These are phyloP conservation scores for Steatornis caripensis DNA, from an alignment of 2,113 vertebrate genomes.

Conservation along the genomic window DNA sequence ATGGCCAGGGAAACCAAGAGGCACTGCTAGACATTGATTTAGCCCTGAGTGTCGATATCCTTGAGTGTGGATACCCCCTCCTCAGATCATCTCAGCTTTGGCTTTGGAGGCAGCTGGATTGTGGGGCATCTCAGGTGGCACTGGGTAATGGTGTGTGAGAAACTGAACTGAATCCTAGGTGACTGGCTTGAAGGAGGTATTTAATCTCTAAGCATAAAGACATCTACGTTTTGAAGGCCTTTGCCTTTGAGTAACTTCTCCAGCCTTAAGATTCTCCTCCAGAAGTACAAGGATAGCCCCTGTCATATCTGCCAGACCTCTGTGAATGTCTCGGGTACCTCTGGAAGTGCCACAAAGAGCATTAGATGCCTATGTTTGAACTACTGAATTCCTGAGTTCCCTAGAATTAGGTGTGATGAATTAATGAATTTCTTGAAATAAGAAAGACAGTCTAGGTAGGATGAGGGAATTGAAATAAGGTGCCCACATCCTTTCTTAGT, in stretches of 20 bases:
- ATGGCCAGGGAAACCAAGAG: neutral
- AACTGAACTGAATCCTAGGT: neutral
- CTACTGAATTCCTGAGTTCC: neutral
- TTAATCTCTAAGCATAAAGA: neutral
- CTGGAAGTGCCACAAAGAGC: neutral
- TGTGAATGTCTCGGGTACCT: neutral
- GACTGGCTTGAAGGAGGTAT: neutral
- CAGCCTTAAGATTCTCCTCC: neutral
- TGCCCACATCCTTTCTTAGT: neutral
- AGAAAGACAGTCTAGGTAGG: neutral
- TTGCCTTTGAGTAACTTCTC: neutral
- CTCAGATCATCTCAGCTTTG: neutral
- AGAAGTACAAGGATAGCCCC: neutral
- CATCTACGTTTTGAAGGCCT: neutral
- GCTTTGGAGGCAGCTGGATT: fast-evolving
- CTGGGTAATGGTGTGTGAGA: neutral
- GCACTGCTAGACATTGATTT: neutral
- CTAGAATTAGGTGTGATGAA: neutral
- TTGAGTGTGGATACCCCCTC: fast-evolving
- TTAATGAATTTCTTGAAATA: neutral
- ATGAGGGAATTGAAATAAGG: neutral
- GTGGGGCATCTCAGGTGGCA: neutral
- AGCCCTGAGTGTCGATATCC: too few species aligned
- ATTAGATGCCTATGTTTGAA: neutral
- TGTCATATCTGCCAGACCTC: neutral